Conservation (phyloP, 1,140 invertebrate species). For the Cotesia typhae region DNA sequence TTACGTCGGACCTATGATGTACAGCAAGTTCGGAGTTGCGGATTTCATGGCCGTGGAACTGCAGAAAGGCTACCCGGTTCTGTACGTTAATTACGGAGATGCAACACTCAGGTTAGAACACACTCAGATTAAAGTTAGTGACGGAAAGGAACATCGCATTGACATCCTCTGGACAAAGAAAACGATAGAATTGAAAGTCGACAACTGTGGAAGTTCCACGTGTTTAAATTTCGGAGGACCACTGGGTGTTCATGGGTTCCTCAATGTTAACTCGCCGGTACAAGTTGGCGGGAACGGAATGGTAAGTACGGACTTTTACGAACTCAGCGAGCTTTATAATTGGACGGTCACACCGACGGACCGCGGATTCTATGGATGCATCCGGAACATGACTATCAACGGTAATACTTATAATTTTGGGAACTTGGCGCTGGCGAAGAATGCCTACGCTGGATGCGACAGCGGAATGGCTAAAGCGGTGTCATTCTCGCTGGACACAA, state of each 20-base stretch:
- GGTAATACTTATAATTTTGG: conserved; percentile 81
- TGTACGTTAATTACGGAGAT: conserved; percentile 90
- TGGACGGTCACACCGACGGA: conserved; percentile 74
- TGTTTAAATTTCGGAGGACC: conserved; percentile 78
- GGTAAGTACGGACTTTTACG: conserved; percentile 65
- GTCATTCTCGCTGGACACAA: conserved; percentile 82
- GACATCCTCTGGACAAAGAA: conserved; percentile 79
- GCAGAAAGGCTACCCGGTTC: conserved; percentile 80
- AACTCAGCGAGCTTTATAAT: conserved; percentile 69
- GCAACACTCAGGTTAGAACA: conserved; percentile 79
- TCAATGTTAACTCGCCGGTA: conserved; percentile 89
- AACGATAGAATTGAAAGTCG: conserved; percentile 79
- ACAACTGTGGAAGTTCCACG: conserved; percentile 76
- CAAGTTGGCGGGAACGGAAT: conserved; percentile 82
- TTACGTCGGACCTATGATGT: conserved; percentile 87
- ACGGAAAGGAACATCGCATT: conserved; percentile 83
- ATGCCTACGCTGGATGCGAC: conserved; percentile 76
- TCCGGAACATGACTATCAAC: conserved; percentile 85
- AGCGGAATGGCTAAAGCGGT: conserved; percentile 75
- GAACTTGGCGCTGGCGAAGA: conserved; percentile 72
- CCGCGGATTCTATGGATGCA: conserved; percentile 82
- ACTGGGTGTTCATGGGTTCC: conserved; percentile 75
- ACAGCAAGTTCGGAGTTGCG: conserved; percentile 70
- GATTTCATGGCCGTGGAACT: conserved; percentile 95
- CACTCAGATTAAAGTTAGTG: conserved; percentile 77